These are phyloP conservation scores for Elgaria multicarinata DNA, from an alignment of 2,113 vertebrate species.

Conservation along the genomic window DNA sequence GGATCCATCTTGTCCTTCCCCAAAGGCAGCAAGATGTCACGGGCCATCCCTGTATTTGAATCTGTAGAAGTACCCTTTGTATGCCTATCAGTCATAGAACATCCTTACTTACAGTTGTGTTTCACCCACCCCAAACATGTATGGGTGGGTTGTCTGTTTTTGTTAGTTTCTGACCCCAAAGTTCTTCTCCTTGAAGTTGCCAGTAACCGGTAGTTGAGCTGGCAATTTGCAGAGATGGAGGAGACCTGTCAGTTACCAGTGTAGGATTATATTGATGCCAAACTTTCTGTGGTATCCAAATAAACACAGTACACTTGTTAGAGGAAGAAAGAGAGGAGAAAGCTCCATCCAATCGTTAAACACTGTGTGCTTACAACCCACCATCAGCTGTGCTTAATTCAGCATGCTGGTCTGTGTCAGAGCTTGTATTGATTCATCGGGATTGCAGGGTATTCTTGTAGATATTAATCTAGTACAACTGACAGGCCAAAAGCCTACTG, in stretches of 20 bases:
- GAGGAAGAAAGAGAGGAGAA: background rate
- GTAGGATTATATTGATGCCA: slow-evolving; percentile 18
- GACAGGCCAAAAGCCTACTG: slow-evolving; percentile 22
- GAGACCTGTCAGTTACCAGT: slow-evolving; percentile 9
- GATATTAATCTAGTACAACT: slow-evolving; percentile 41
- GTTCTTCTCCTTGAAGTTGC: background rate
- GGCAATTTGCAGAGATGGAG: background rate
- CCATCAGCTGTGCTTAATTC: slow-evolving; percentile 57
- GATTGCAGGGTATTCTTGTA: slow-evolving; percentile 9
- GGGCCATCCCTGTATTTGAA: too few species aligned
- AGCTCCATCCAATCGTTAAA: slow-evolving; percentile 51
- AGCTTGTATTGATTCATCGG: slow-evolving; percentile 36
- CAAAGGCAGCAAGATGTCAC: too few species aligned
- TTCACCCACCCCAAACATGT: background rate
- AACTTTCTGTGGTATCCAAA: background rate
- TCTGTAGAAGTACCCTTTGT: background rate
- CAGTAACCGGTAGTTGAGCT: background rate
- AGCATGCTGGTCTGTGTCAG: slow-evolving; percentile 40
- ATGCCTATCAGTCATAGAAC: background rate
- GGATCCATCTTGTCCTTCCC: too few species aligned
- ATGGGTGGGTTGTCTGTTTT: background rate
- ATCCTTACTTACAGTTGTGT: background rate
- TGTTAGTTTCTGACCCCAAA: background rate
- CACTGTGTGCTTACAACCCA: slow-evolving; percentile 26
- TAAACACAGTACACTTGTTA: slow-evolving; percentile 33